A percentile compares a stretch with the other conserved stretches of the same genome.
These are phyloP conservation scores for Pseudonaja textilis DNA, from an alignment of 2,113 vertebrate species.

Conservation along the genomic window DNA sequence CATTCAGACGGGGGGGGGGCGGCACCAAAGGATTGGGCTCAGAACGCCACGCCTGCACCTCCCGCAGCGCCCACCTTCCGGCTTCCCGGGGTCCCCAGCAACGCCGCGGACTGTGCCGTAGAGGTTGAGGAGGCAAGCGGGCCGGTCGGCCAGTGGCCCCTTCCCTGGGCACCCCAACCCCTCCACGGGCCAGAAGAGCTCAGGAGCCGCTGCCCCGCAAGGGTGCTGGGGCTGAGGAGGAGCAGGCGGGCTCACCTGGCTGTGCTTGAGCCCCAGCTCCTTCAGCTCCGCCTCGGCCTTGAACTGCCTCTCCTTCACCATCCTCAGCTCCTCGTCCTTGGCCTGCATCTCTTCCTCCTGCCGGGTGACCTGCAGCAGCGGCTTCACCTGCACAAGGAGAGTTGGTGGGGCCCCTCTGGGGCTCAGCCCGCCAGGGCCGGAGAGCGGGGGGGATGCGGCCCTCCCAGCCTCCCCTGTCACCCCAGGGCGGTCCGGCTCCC, in stretches of 20 bases:
- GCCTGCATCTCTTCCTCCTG: slow-evolving; percentile 97
- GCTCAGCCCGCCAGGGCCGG: not conserved
- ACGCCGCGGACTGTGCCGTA: not conserved
- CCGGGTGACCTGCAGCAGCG: slow-evolving; percentile 91
- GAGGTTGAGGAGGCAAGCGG: not conserved
- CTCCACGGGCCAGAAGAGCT: not conserved
- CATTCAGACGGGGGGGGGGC: not conserved
- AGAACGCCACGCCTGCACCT: not conserved
- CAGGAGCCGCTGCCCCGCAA: not conserved
- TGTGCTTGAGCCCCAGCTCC: slow-evolving; percentile 85
- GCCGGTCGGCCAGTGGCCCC: not conserved
- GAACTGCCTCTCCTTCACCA: slow-evolving; percentile 77
- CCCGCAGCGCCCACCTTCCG: not conserved
- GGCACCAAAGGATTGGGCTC: not conserved
- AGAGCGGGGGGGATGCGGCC: not conserved
- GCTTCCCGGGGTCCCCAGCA: not conserved
- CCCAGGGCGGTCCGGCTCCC: not conserved
- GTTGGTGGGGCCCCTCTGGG: not conserved
- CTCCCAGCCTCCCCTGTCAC: no score
- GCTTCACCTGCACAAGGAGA: slow-evolving; percentile 82
- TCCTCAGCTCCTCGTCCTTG: slow-evolving; percentile 90
- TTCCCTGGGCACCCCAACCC: not conserved
- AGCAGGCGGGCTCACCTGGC: slow-evolving; percentile 72
- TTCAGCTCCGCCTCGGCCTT: slow-evolving; percentile 84
- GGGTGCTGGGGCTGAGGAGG: not conserved